Base-by-base conservation (phyloP, 2,888 invertebrate genomes). In the Dione juno region DNA sequence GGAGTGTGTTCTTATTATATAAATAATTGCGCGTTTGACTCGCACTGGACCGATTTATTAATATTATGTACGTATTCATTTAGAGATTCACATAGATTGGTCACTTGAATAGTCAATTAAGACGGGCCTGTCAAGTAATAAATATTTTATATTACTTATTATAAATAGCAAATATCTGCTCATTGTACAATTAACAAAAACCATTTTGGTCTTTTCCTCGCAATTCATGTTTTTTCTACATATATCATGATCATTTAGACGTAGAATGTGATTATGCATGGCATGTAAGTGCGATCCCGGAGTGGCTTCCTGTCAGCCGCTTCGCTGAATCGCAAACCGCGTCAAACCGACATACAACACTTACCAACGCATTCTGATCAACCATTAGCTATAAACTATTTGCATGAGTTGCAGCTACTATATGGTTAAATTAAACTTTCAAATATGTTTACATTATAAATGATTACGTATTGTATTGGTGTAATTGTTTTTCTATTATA, bases 291-390 rank as follows among this genome's bases (percentile, higher is more conserved):
- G 85, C 83, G 67, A 68, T 70, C 74, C 75, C 78, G 81, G 78
- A 79, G 81, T 85, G 84, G 81, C 90, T 90, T 90, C 90, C 92
- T 89, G 88, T 86, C 82, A 74, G 84, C 79, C 81, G 81, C 79
- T 90, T 90, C 91, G 83, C 75, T 85, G 90, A 91, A 91, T 86
- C 82, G 80, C 80, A 77, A 80, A 80, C 80, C 76, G 73, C 71
- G 79, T 80, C 82, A 82, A 28, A 79, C 78, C 82, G 81, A 84
- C 84, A 84, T 82, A 83, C 81, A 82, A 87, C 82, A 84, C 82
- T 81, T 77, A 75, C 74, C 77, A 72, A 48, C 76, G 81, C 81
- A 83, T 82, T 81, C 78, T 78, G 76, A 78, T 80, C 77, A 67
- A 71, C 76, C 80, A 80, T 80, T 83, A 82, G 79, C 81, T 79